Base-by-base conservation (phyloP, 37 sponge, comb jelly and placozoan species). In the Spongilla lacustris region DNA sequence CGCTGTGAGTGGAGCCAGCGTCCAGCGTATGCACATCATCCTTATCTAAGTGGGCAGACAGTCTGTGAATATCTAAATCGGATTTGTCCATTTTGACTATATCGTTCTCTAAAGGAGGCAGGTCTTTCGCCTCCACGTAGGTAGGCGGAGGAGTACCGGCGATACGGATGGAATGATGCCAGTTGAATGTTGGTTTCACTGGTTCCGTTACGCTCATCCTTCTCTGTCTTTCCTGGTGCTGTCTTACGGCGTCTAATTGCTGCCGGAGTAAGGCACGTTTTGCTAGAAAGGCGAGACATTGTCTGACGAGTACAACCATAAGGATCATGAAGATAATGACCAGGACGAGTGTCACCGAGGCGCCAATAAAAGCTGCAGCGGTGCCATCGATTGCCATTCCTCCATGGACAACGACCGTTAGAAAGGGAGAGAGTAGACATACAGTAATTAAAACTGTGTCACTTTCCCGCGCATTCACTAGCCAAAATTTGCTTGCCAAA, bases 291-390 rank as follows among this genome's bases (percentile, higher is more conserved):
- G 89, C 89, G 32, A 94, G 77, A 67, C 94, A 94, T 50, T 88
- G 94, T 69, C 88, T 80, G 32, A 94, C 84, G 68, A 90, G 81
- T 67, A 94, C 88, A 35, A 90, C 89, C 83, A 94, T 84, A 24
- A 94, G 82, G 2, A 94, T 87, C 84, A 94, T 87, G 78, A 94
- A 90, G 3, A 94, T 66, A 36, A 94, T 90, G 14, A 89, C 92
- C 49, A 94, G 79, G 23, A 94, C 72, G 19, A 94, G 88, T 22
- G 94, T 94, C 68, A 94, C 94, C 24, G 91, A 84, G 12, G 94
- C 94, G 4, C 94, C 94, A 37, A 94, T 94, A 74, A 94, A 94
- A 48, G 91, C 94, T 25, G 91, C 91, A 35, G 91, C 86, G 36
- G 87, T 58, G 13, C 32, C 82, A 26, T 33, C 72, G 10, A 88